A percentile compares a stretch with the other conserved stretches of the same genome.
phyloP scores from a whole-genome alignment of 2,113 vertebrate genomes.

The Bettongia penicillata region DNA sequence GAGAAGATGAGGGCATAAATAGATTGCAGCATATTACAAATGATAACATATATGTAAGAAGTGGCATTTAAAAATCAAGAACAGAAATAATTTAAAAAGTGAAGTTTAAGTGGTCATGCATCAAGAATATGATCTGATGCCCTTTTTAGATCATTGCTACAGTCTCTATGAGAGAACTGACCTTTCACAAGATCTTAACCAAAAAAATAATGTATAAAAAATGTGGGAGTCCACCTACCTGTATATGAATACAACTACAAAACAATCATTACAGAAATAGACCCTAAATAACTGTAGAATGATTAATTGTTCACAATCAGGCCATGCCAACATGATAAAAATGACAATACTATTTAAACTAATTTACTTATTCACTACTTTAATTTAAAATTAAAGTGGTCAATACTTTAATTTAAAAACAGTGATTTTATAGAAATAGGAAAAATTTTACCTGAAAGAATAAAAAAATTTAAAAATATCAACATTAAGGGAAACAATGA shows the following conservation, averaged over 20 bases:
- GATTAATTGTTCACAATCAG: not conserved
- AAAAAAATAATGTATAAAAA: no score
- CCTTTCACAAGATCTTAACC: no score
- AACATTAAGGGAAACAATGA: not conserved
- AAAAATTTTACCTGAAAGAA: not conserved
- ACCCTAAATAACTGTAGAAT: not conserved
- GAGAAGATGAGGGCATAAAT: not conserved
- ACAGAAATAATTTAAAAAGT: not conserved
- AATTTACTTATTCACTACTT: not conserved
- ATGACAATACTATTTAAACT: not conserved
- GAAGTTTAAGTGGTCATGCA: not conserved
- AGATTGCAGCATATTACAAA: not conserved
- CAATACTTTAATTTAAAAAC: not conserved
- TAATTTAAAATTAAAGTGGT: not conserved
- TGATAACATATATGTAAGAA: not conserved
- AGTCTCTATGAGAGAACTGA: no score
- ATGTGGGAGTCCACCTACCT: not conserved
- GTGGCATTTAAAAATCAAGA: not conserved
- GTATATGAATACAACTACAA: not conserved
- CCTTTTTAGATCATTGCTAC: no score
- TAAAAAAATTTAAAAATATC: not conserved
- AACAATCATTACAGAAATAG: not conserved
- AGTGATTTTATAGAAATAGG: not conserved
- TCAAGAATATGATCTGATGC: not conserved
- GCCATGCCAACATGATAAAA: not conserved